These are phyloP conservation scores for Paracentrotus lividus DNA, from an alignment of 53 echinoderm and acorn worm genomes.

Conservation along the genomic window DNA sequence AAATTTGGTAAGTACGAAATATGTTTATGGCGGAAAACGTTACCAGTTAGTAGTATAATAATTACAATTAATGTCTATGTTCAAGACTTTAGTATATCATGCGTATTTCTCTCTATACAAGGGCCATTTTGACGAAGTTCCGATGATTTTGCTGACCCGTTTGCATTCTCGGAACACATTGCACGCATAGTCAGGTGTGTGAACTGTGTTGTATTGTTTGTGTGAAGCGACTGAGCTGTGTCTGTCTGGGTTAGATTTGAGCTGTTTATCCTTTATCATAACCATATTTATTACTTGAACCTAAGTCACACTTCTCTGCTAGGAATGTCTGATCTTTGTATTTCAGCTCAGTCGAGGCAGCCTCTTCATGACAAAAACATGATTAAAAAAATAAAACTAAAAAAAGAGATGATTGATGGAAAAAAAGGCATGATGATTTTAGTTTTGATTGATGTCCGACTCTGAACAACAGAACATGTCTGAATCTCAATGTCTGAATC, in stretches of 20 bases:
- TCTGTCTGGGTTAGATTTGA: background rate
- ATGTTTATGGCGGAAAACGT: background rate
- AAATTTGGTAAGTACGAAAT: constrained; percentile 68
- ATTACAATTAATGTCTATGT: background rate
- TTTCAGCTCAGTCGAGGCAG: no score
- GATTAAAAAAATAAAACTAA: no score
- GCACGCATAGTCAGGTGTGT: constrained; percentile 44
- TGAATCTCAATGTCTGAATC: no score
- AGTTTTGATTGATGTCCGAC: no score
- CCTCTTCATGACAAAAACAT: no score
- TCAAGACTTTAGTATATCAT: background rate
- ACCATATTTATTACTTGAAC: no score
- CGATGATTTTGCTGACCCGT: constrained; percentile 9
- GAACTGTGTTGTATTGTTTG: constrained; percentile 25
- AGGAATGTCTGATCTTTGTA: no score
- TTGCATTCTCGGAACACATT: constrained; percentile 30
- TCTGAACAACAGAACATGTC: no score
- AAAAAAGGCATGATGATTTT: no score
- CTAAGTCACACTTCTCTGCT: no score
- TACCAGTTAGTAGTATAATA: background rate
- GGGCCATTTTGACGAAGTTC: background rate
- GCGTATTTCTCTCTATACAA: background rate
- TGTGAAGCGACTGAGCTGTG: constrained; percentile 50
- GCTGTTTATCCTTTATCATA: no score
- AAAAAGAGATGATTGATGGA: no score